Base-by-base conservation (phyloP, 2,888 invertebrate species). In the Cheilosia variabilis region DNA sequence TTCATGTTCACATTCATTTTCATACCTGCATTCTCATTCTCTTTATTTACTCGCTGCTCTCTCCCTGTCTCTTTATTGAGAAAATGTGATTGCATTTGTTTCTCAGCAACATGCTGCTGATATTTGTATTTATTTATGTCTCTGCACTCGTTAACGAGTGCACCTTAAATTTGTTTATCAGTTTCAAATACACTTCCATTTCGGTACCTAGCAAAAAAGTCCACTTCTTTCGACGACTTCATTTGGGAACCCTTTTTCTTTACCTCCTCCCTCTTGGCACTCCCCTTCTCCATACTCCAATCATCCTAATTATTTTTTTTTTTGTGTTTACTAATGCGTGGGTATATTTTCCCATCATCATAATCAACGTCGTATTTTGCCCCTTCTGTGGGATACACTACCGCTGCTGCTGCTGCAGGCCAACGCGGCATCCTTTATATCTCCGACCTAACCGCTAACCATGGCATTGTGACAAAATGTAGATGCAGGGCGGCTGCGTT, bases 251-350 rank as follows among this genome's bases (percentile, higher is more conserved):
- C 34, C 60, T 53, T 68, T 22, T 24, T n/a, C 10, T 37, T 41
- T 50, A 41, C 22, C 17, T 31, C 22, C 17, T 31, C 50, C 24
- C 24, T n/a, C 41, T 63, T 10, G 17, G 27, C 62, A 37, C 24
- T 24, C 50, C 9, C 31, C 31, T 2, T 31, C 9, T 0, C 31
- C 27, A 6, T 27, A 41, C 37, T 24, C 10, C 13, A 37, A 37
- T 19, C 6, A 53, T 62, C 37, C 24, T 57, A 63, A 78, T 75
- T 75, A 65, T 75, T 84, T 84, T 53, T 84, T 53, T 79, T 84
- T 79, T 69, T 69, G 63, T 69, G 50, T 66, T 68, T n/a, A 68
- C 53, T 69, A 62, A 77, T 77, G 78, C 69, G 63, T 78, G 78
- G 78, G 78, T 78, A 71, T 78, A 50, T 50, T 58, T 77, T 77